phyloP scores from a whole-genome alignment of 2,888 invertebrate genomes.

The Boloria selene region DNA sequence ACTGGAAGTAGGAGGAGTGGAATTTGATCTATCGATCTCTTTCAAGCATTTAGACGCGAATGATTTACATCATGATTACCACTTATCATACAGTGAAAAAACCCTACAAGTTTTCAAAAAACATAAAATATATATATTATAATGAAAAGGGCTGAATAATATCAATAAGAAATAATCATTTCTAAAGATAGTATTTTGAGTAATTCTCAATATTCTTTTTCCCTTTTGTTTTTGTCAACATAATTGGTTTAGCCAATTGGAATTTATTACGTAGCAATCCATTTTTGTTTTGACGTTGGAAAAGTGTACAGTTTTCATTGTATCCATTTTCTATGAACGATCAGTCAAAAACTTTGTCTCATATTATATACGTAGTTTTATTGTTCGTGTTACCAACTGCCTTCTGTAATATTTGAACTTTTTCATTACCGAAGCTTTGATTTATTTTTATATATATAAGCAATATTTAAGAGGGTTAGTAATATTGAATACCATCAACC shows the following conservation, averaged over 20 bases:
- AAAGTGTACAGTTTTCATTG: slow-evolving; percentile 38
- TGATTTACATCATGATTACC: too few relatives aligned
- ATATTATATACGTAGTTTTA: slow-evolving; percentile 53
- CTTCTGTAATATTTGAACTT: slow-evolving; percentile 15
- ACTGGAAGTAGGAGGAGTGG: too few relatives aligned
- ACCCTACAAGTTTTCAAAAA: too few relatives aligned
- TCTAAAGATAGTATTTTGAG: neutral
- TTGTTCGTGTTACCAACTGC: slow-evolving; percentile 41
- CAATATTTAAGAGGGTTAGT: neutral
- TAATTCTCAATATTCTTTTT: neutral
- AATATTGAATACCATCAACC: too few relatives aligned
- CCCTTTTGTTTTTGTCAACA: slow-evolving; percentile 1
- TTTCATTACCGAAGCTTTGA: neutral
- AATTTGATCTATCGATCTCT: too few relatives aligned
- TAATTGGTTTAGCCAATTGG: slow-evolving; percentile 24
- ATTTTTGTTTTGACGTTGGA: slow-evolving; percentile 34
- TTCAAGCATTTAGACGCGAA: too few relatives aligned
- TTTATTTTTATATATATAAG: neutral
- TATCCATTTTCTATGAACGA: slow-evolving; percentile 48
- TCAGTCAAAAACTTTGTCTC: slow-evolving; percentile 59
- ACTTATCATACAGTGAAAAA: too few relatives aligned
- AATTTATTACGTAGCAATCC: slow-evolving; percentile 30
- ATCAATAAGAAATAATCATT: too few relatives aligned
- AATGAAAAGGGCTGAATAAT: too few relatives aligned
- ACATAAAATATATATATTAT: too few relatives aligned